These are phyloP conservation scores for Cephus rjabovi DNA, from an alignment of 2,888 invertebrate species.

Conservation along the genomic window DNA sequence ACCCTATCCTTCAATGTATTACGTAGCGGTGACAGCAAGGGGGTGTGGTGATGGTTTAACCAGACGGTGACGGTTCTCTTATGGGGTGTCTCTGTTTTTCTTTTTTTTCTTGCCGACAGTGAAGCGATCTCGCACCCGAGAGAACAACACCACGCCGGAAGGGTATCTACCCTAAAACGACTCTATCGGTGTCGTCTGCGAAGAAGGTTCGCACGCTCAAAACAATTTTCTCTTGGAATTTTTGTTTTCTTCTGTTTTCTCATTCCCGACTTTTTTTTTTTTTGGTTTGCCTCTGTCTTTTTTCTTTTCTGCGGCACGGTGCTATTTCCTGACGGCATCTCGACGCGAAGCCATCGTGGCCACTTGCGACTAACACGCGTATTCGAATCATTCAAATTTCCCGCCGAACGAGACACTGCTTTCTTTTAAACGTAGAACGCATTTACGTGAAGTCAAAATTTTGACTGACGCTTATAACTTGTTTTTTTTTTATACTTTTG, in stretches of 20 bases:
- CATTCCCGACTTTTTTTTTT: conserved; percentile 7
- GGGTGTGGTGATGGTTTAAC: conserved; percentile 40
- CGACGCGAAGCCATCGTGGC: too few relatives aligned
- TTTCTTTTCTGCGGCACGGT: conserved; percentile 7
- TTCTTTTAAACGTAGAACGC: too few relatives aligned
- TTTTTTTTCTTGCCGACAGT: conserved; percentile 68
- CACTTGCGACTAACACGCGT: too few relatives aligned
- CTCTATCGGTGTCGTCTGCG: conserved; percentile 49
- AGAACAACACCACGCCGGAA: conserved; percentile 67
- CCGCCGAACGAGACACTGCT: too few relatives aligned
- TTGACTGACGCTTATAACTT: too few relatives aligned
- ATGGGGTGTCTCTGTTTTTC: conserved; percentile 44
- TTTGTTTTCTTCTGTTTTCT: conserved; percentile 16
- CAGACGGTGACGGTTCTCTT: conserved; percentile 34
- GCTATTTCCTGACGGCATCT: too few relatives aligned
- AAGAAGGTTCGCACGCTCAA: conserved; percentile 53
- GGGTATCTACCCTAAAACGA: conserved; percentile 64
- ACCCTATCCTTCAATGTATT: too few relatives aligned
- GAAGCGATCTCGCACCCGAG: conserved; percentile 83
- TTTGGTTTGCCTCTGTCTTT: conserved; percentile 13
- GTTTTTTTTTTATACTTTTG: too few relatives aligned
- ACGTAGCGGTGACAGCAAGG: neutral
- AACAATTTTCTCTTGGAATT: conserved; percentile 34
- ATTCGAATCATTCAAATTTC: too few relatives aligned
- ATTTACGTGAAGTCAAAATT: too few relatives aligned